phyloP scores from a whole-genome alignment of 2,888 invertebrate genomes.

The Palloptera scutellata region DNA sequence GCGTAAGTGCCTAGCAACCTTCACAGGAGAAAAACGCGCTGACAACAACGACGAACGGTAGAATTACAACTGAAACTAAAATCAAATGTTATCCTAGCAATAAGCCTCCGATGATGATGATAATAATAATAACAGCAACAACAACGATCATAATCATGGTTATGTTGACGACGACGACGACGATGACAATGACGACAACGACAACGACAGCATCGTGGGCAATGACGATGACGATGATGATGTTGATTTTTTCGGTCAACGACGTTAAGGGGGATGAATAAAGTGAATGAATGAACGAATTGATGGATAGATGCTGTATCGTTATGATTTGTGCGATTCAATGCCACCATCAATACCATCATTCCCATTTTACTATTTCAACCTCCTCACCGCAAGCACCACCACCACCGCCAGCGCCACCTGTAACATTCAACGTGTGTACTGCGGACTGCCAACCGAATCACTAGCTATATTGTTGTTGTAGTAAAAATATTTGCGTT shows the following conservation, averaged over 20 bases:
- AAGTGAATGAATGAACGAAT: too few relatives aligned
- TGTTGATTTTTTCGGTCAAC: constrained; percentile 31
- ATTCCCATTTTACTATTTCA: constrained; percentile 31
- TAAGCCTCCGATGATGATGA: constrained; percentile 59
- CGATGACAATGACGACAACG: constrained; percentile 30
- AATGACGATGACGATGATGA: constrained; percentile 43
- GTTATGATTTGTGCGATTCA: constrained; percentile 47
- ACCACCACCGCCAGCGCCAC: constrained; percentile 22
- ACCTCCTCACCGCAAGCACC: constrained; percentile 21
- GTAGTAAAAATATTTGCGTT: constrained; percentile 15
- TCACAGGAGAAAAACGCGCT: constrained; percentile 28
- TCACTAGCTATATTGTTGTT: neutral
- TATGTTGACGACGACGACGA: constrained; percentile 21
- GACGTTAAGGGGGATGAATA: constrained; percentile 35
- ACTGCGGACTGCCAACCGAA: neutral
- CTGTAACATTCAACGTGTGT: constrained; percentile 11
- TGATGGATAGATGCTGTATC: constrained; percentile 9
- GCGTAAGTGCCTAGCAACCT: constrained; percentile 62
- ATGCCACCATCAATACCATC: constrained; percentile 28
- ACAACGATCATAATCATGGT: constrained; percentile 27
- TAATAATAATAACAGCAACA: constrained; percentile 44
- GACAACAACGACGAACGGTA: constrained; percentile 63
- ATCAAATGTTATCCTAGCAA: constrained; percentile 65
- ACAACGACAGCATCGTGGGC: constrained; percentile 50
- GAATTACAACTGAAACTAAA: constrained; percentile 66